phyloP scores from a whole-genome alignment of 2,113 vertebrate species.

The human region GRCh38 chr21:29562501-29563000 shows the following conservation, averaged over 20 bases:
- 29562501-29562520: too few species aligned
- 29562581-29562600: too few species aligned
- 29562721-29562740: neutral
- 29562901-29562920: neutral
- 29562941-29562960: conserved; percentile 13
- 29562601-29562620: too few species aligned
- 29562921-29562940: neutral
- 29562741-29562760: neutral
- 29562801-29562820: neutral
- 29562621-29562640: too few species aligned
- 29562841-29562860: neutral
- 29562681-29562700: neutral
- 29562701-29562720: neutral
- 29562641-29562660: too few species aligned
- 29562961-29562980: conserved; percentile 11
- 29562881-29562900: conserved; percentile 28
- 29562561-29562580: too few species aligned
- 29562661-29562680: neutral
- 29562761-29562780: neutral
- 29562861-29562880: neutral
- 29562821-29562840: neutral
- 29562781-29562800: neutral
- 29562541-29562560: too few species aligned
- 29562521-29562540: too few species aligned
- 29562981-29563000: conserved; percentile 18